These are phyloP conservation scores for Chelmon rostratus DNA, from an alignment of 2,797 vertebrate genomes.

Conservation along the genomic window DNA sequence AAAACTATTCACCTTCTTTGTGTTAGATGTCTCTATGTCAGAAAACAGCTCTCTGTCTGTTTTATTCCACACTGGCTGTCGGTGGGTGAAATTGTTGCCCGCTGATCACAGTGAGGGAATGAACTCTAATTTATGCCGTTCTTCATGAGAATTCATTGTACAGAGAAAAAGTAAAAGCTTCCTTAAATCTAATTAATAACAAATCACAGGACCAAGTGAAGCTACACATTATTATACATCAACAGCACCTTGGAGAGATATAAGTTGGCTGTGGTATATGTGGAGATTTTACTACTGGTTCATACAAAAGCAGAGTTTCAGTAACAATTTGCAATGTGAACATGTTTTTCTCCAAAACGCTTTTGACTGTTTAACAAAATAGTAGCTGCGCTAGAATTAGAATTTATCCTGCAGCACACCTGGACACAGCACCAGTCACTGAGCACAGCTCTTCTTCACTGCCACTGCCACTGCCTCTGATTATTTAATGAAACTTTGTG, in stretches of 20 bases:
- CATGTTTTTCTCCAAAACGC: too few relatives aligned
- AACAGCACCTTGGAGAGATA: not conserved
- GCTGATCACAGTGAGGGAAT: not conserved
- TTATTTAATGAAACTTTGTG: too few relatives aligned
- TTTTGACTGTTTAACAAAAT: not conserved
- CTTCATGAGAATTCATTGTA: not conserved
- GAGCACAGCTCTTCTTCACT: too few relatives aligned
- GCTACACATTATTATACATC: not conserved
- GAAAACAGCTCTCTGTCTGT: not conserved
- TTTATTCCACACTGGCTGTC: constrained; percentile 1
- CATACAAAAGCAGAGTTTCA: not conserved
- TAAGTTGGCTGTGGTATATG: not conserved
- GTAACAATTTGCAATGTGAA: not conserved
- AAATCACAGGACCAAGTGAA: not conserved
- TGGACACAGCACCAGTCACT: too few relatives aligned
- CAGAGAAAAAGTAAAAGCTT: not conserved
- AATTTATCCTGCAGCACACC: too few relatives aligned
- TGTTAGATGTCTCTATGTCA: not conserved
- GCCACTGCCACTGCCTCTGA: too few relatives aligned
- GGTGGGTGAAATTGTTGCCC: constrained; percentile 8
- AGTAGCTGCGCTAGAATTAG: not conserved
- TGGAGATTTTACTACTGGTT: not conserved
- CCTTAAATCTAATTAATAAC: constrained; percentile 15
- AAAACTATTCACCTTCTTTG: not conserved
- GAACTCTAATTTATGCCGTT: not conserved